These are phyloP conservation scores for Papilio helenus DNA, from an alignment of 1,140 invertebrate species.

Conservation along the genomic window DNA sequence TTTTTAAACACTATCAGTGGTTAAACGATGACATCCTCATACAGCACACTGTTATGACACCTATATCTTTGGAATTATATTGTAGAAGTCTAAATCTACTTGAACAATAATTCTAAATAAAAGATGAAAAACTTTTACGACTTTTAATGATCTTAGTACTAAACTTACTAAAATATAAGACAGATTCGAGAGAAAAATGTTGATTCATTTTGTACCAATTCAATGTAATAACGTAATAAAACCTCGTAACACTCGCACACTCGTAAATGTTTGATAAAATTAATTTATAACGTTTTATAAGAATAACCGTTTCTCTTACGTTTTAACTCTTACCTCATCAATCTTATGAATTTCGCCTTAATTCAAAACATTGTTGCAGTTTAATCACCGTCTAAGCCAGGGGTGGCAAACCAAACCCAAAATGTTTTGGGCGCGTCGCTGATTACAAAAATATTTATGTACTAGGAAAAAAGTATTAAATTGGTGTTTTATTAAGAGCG, in stretches of 20 bases:
- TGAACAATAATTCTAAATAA: too few relatives aligned
- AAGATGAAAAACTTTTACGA: too few relatives aligned
- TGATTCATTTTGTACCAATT: background rate
- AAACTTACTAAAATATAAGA: background rate
- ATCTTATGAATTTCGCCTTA: background rate
- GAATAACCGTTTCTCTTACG: background rate
- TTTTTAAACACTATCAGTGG: too few relatives aligned
- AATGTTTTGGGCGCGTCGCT: too few relatives aligned
- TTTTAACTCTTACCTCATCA: background rate
- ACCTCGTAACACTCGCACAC: background rate
- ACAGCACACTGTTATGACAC: too few relatives aligned
- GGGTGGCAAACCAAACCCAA: too few relatives aligned
- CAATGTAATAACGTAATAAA: background rate
- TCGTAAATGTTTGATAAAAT: conserved; percentile 11
- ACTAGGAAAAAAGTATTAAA: too few relatives aligned
- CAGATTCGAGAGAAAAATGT: background rate
- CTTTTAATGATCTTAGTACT: conserved; percentile 3
- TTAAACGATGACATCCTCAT: too few relatives aligned
- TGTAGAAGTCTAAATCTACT: too few relatives aligned
- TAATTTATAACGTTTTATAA: background rate
- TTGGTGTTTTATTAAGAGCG: too few relatives aligned
- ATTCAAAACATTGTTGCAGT: background rate
- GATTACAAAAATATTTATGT: too few relatives aligned
- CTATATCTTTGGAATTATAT: too few relatives aligned
- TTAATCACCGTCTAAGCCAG: background rate